Conservation (phyloP, 2,888 invertebrate genomes). For the Mimumesa dahlbomi region DNA sequence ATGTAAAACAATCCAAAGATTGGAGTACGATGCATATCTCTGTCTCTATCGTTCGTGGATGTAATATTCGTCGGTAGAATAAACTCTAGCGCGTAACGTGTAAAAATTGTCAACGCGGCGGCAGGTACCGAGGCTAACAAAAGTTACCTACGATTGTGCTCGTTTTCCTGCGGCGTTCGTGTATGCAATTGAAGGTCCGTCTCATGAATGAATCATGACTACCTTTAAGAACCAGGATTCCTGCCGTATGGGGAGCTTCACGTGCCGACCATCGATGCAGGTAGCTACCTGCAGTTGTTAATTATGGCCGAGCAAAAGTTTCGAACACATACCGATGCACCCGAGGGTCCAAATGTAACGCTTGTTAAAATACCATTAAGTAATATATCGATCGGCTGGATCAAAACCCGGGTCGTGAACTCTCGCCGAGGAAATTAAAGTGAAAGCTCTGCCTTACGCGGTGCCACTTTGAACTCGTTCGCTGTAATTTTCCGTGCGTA, state of each 20-base stretch:
- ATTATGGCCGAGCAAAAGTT: constrained; percentile 49
- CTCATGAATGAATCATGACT: constrained; percentile 62
- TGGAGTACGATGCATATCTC: too few relatives aligned
- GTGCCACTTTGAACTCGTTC: constrained; percentile 12
- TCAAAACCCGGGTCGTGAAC: constrained; percentile 29
- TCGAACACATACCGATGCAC: constrained; percentile 13
- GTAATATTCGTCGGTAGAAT: constrained; percentile 14
- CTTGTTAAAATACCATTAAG: constrained; percentile 56
- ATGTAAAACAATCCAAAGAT: too few relatives aligned
- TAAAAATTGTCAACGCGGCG: constrained; percentile 33
- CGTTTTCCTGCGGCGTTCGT: constrained; percentile 40
- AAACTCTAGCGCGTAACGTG: too few relatives aligned
- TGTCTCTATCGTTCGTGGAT: constrained; percentile 37
- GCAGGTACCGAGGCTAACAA: constrained; percentile 37
- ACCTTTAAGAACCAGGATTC: constrained; percentile 51
- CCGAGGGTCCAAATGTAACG: constrained; percentile 38
- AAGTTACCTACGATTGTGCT: constrained; percentile 39
- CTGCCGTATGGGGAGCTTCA: constrained; percentile 48
- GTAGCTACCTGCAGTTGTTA: constrained; percentile 55
- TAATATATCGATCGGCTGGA: constrained; percentile 37
- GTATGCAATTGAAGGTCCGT: constrained; percentile 44
- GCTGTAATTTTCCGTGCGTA: too few relatives aligned
- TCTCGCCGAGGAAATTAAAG: constrained; percentile 36
- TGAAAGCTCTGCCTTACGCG: constrained; percentile 1
- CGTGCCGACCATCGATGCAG: constrained; percentile 50